Evolutionary conservation across 2,888 invertebrate genomes (phyloP).

Genomic region (Ashinkailepas kermadecensis): DNA sequence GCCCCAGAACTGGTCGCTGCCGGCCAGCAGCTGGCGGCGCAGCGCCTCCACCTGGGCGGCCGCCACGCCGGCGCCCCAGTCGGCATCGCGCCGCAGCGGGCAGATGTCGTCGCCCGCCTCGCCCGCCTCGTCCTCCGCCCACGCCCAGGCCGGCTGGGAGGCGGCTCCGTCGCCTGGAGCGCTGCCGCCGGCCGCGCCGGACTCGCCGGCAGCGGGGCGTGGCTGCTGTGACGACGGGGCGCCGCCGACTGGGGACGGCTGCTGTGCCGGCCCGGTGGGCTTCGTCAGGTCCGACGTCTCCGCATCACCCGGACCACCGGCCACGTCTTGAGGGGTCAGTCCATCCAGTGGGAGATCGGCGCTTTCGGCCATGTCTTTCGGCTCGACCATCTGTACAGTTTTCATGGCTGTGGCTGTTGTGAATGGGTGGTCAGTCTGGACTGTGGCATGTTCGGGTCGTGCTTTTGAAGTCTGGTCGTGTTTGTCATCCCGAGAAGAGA

Average conservation of each 20-base stretch:
- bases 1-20: conserved; percentile 2
- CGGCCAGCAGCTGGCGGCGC: not conserved
- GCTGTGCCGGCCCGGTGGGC: not conserved
- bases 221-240: not conserved
- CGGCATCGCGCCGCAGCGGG: not conserved
- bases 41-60: not conserved
- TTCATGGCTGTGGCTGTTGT: not conserved
- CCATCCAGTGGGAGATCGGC: not conserved
- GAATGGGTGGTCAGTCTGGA: too few species aligned
- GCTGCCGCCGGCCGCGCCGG: not conserved
- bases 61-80: not conserved
- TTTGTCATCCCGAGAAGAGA: too few species aligned
- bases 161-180: not conserved
- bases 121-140: not conserved
- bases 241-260: too few species aligned
- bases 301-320: not conserved
- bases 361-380: not conserved
- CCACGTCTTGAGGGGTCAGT: not conserved
- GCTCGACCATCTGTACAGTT: not conserved
- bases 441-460: too few species aligned
- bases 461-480: too few species aligned
- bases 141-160: not conserved
- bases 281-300: not conserved
- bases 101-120: not conserved
- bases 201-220: not conserved